Evolutionary conservation across 2,113 vertebrate genomes (phyloP), one percentile per base, ranked within the genome.

Genomic region (Ornithorhynchus anatinus): DNA sequence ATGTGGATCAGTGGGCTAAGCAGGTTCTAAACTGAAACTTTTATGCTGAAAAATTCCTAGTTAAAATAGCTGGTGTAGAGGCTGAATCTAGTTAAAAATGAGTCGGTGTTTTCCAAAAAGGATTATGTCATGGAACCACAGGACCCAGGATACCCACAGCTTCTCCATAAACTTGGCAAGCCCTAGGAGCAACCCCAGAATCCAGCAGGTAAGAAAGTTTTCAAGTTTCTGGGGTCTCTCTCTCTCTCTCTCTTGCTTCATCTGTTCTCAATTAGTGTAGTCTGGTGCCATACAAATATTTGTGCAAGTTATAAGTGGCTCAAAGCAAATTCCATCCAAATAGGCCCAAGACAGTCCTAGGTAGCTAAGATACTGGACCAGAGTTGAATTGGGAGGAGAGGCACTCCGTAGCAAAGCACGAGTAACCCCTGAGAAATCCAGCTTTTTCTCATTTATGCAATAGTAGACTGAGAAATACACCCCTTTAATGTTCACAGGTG

Each of bases 401-500:
- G n/a, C n/a, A n/a, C n/a, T n/a, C n/a, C n/a, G n/a, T n/a, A n/a
- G n/a, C n/a, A n/a, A n/a, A n/a, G n/a, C n/a, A n/a, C n/a, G n/a
- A n/a, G n/a, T n/a, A n/a, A n/a, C n/a, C n/a, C n/a, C n/a, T n/a
- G n/a, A n/a, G n/a, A n/a, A n/a, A n/a, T n/a, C n/a, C n/a, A n/a
- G n/a, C n/a, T n/a, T n/a, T n/a, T n/a, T n/a, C n/a, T n/a, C n/a
- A n/a, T n/a, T n/a, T n/a, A n/a, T n/a, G n/a, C n/a, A n/a, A n/a
- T n/a, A n/a, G n/a, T n/a, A n/a, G n/a, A n/a, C n/a, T n/a, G n/a
- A n/a, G n/a, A n/a, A n/a, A n/a, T n/a, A n/a, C n/a, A n/a, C n/a
- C n/a, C n/a, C n/a, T n/a, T n/a, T n/a, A n/a, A 17, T 29, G 27
- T 16, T 27, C 12, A 31, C 37, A 47, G 0, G 0, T 4, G 50